Conservation (phyloP, 2,797 vertebrate genomes). For the Intellagama lesueurii region DNA sequence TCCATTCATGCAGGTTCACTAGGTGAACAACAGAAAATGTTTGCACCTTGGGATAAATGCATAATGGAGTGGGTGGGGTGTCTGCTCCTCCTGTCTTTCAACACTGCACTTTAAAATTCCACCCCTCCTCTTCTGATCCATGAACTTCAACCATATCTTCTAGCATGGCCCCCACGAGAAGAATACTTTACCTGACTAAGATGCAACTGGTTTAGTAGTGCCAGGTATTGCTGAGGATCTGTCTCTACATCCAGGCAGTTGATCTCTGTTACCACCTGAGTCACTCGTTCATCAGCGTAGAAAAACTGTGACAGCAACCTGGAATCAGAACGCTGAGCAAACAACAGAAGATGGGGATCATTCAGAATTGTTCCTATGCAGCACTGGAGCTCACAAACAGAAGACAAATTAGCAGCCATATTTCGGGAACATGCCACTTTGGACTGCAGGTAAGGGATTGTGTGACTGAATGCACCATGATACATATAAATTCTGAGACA, state of each 20-base stretch:
- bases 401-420: no score
- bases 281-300: conserved; percentile 76
- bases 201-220: conserved; percentile 78
- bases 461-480: not conserved
- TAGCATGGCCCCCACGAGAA: not conserved
- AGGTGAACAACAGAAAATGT: not conserved
- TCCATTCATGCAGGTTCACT: not conserved
- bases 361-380: not conserved
- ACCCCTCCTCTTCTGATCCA: not conserved
- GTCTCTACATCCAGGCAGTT: conserved; percentile 73
- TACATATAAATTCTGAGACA: not conserved
- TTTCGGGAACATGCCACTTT: not conserved
- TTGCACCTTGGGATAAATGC: not conserved
- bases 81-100: not conserved
- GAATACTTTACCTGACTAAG: conserved; percentile 72
- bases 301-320: conserved; percentile 79
- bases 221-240: conserved; percentile 78
- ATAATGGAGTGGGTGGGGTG: not conserved
- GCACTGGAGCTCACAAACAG: not conserved
- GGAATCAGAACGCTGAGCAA: conserved; percentile 75
- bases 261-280: conserved; percentile 74
- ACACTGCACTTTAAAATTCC: not conserved
- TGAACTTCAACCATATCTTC: not conserved
- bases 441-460: not conserved
- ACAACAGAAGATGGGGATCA: not conserved